Evolutionary conservation across 2,797 vertebrate genomes (phyloP), one percentile per base, ranked within the genome.

Genomic region (Sternarchorhynchus goeldii): DNA sequence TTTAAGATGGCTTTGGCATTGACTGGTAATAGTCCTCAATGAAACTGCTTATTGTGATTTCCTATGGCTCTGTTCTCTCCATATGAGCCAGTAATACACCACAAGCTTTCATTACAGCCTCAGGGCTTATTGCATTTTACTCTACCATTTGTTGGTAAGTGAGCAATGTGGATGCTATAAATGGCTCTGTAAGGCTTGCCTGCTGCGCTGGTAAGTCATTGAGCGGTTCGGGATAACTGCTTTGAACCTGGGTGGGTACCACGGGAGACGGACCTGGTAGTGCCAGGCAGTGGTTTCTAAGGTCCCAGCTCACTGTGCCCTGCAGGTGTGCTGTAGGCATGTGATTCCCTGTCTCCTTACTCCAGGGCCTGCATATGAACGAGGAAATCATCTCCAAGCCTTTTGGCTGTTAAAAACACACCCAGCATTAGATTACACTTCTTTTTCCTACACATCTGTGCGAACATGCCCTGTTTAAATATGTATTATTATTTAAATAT

Each of bases 71-170:
- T 5, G 8, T 21, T 59, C 63, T 6, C 41, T 18, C 66, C 66
- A 53, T 68, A 41, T 68, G 66, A 14, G 41, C 64, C 64, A 69
- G 65, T 60, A n/a, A 41, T 21, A 39, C 56, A 25, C 62, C 4
- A 0, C 39, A 50, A 39, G 6, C 20, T 25, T 57, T 18, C 58
- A n/a, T 39, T 75, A 67, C 1, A 41, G 17, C 58, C 16, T 2
- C 10, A 32, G 65, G 50, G 25, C 21, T 53, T 53, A 31, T 21
- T 50, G 1, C 17, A 4, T 39, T 50, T 59, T 20, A 45, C 65
- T 59, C 10, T 25, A 59, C 36, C 21, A 58, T 68, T 68, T 76
- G 55, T 76, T 59, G 36, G 29, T 45, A 34, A 34, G 50, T 21
- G n/a, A 34, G n/a, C 7, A 16, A 31, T 69, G 17, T 31, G 45